Evolutionary conservation across 1,140 invertebrate genomes (phyloP).

Genomic region (Brachionus rubens): DNA sequence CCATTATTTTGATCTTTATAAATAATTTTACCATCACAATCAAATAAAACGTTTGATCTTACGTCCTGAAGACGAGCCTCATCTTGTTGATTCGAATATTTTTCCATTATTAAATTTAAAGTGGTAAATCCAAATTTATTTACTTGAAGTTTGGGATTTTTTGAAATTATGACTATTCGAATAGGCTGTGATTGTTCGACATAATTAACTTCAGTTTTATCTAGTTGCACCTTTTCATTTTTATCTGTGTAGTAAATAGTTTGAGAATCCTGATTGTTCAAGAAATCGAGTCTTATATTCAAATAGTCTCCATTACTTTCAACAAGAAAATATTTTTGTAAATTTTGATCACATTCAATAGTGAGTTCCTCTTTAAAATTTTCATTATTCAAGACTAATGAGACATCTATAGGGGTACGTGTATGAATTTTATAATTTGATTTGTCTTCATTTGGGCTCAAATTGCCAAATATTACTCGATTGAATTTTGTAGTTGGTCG

Average conservation of each 20-base stretch:
- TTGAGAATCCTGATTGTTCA: background rate
- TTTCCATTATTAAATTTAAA: background rate
- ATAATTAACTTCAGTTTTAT: constrained; percentile 4
- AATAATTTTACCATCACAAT: background rate
- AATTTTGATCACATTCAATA: background rate
- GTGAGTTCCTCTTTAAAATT: background rate
- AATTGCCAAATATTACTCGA: background rate
- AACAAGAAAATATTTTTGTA: constrained; percentile 5
- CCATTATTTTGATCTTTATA: background rate
- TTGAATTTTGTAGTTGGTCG: constrained; percentile 4
- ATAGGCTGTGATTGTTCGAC: background rate
- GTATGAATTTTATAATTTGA: background rate
- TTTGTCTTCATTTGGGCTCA: background rate
- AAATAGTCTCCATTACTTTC: constrained; percentile 17
- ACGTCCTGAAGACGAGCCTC: background rate
- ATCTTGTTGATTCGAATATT: background rate
- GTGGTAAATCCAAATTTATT: background rate
- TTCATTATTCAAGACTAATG: background rate
- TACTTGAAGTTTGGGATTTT: background rate
- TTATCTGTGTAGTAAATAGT: background rate
- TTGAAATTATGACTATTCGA: background rate
- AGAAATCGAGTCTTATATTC: constrained; percentile 8
- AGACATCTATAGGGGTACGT: background rate
- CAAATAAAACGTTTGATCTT: background rate
- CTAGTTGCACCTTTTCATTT: background rate